Conservation (phyloP, 23 tunicate species). For the Trididemnum nubilum region DNA sequence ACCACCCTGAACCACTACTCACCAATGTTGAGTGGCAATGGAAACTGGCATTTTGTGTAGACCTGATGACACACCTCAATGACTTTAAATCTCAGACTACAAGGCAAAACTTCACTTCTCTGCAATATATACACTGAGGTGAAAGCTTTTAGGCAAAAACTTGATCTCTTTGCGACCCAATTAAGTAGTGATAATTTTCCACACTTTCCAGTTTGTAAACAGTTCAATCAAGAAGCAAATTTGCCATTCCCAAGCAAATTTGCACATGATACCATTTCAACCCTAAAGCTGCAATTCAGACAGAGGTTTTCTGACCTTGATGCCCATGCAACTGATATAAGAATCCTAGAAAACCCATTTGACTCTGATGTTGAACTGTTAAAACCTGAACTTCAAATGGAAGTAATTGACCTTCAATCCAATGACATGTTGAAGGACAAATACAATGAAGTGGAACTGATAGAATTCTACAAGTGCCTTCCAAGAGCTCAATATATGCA, state of each 20-base stretch:
- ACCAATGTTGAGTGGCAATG: neutral
- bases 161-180: neutral
- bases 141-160: neutral
- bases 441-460: neutral
- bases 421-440: no score
- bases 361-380: no score
- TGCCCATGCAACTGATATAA: neutral
- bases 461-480: neutral
- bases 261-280: neutral
- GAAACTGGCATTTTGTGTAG: neutral
- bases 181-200: neutral
- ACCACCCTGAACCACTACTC: neutral
- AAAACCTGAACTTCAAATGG: no score
- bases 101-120: neutral
- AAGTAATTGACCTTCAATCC: no score
- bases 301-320: neutral
- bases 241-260: no score
- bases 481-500: neutral
- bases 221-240: neutral
- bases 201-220: no score
- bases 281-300: neutral
- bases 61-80: neutral
- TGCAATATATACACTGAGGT: neutral
- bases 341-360: no score
- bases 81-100: neutral